Percentiles rank a stretch among this genome's conserved stretches.
These are phyloP conservation scores for Syndactyla subalaris DNA, from an alignment of 2,797 vertebrate species.

Conservation along the genomic window DNA sequence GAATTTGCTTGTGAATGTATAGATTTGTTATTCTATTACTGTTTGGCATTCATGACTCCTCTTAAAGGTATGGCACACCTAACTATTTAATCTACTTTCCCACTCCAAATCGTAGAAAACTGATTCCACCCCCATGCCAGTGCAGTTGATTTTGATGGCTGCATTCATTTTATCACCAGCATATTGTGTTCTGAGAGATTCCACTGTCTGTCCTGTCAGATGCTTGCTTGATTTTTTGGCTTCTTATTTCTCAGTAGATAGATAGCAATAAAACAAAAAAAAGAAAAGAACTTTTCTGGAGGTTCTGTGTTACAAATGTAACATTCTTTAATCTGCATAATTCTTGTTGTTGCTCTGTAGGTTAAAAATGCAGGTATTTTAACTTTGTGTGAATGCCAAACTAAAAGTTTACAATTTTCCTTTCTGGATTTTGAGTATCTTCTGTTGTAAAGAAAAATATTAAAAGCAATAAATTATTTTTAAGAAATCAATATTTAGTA, in stretches of 20 bases:
- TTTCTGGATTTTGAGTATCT: conserved; percentile 94
- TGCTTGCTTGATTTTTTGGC: conserved; percentile 80
- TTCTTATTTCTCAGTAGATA: conserved; percentile 87
- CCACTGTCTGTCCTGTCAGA: conserved; percentile 79
- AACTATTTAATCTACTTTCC: conserved; percentile 71
- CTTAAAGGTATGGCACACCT: conserved; percentile 68
- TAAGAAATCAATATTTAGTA: conserved; percentile 96
- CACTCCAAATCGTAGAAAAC: conserved; percentile 66
- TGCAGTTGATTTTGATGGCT: conserved; percentile 76
- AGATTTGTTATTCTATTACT: conserved; percentile 71
- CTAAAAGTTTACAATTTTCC: conserved; percentile 98
- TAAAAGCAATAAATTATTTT: conserved; percentile 99
- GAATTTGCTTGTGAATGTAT: conserved; percentile 73
- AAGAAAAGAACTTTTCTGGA: conserved; percentile 82
- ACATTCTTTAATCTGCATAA: conserved; percentile 87
- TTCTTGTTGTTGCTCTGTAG: conserved; percentile 83
- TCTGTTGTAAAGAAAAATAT: conserved; percentile 95
- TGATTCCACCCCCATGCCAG: conserved; percentile 70
- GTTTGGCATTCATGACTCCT: conserved; percentile 76
- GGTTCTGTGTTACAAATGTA: conserved; percentile 86
- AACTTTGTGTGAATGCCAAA: conserved; percentile 98
- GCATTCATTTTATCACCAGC: conserved; percentile 84
- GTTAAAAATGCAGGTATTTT: conserved; percentile 85
- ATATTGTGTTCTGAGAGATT: conserved; percentile 82
- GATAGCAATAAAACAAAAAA: conserved; percentile 93